phyloP scores from a whole-genome alignment of 2,113 vertebrate species.

The Mobula birostris region DNA sequence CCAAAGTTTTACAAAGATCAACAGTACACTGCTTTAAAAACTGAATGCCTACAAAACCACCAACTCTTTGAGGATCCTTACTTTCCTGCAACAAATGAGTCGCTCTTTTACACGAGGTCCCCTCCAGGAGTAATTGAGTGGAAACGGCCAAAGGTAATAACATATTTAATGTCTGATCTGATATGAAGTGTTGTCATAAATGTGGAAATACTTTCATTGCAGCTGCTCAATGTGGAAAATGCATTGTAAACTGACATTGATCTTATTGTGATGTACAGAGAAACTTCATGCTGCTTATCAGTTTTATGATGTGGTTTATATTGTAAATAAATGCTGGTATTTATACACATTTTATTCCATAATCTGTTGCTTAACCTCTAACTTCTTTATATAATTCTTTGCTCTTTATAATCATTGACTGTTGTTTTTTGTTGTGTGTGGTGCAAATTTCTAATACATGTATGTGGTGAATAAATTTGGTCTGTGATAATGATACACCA shows the following conservation, averaged over 20 bases:
- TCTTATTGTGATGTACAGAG: neutral
- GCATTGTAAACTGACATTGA: neutral
- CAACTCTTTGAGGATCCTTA: slow-evolving; percentile 77
- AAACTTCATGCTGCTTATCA: neutral
- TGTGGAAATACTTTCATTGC: neutral
- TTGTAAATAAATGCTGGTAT: too few species aligned
- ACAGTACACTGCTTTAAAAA: slow-evolving; percentile 69
- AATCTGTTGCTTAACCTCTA: too few species aligned
- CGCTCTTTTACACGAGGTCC: slow-evolving; percentile 67
- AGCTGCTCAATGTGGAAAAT: neutral
- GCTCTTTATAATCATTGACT: too few species aligned
- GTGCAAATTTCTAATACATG: too few species aligned
- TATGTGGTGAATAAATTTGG: too few species aligned
- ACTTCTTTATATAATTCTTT: too few species aligned
- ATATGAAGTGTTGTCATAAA: neutral
- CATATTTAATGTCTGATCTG: neutral
- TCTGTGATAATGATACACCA: neutral
- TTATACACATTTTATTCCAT: too few species aligned
- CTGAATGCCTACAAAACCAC: slow-evolving; percentile 57
- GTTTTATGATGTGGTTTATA: too few species aligned
- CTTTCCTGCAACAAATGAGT: slow-evolving; percentile 70
- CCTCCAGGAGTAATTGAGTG: slow-evolving; percentile 66
- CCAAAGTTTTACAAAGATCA: slow-evolving; percentile 66
- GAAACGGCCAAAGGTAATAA: slow-evolving; percentile 79
- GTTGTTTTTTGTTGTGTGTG: too few species aligned